Conservation (phyloP, 2,797 vertebrate species). For the Hemibagrus guttatus region DNA sequence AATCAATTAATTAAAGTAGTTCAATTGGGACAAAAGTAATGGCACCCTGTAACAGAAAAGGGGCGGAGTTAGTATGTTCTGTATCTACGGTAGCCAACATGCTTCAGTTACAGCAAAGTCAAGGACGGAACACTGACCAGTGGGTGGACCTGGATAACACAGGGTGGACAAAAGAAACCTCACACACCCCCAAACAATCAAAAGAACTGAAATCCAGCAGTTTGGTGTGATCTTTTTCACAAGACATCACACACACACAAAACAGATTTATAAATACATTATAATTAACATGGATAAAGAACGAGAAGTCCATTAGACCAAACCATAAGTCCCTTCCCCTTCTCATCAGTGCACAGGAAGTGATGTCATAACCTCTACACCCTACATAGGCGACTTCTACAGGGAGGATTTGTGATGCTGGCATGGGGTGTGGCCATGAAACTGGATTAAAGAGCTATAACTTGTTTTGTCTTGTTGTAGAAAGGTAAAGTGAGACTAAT, state of each 20-base stretch:
- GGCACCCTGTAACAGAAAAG: background rate
- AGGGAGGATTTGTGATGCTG: background rate
- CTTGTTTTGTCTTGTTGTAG: background rate
- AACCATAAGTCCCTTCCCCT: background rate
- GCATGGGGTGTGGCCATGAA: background rate
- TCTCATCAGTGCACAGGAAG: background rate
- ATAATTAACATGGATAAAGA: background rate
- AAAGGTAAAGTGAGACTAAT: slow-evolving; percentile 4
- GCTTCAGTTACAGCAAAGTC: background rate
- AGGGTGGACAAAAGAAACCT: too few relatives aligned
- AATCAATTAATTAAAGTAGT: background rate
- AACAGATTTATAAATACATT: too few relatives aligned
- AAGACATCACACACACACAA: too few relatives aligned
- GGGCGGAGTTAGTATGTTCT: background rate
- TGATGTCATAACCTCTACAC: background rate
- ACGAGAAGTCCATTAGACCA: background rate
- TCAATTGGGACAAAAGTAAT: background rate
- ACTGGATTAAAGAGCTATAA: background rate
- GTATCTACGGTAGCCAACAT: background rate
- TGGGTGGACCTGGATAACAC: too few relatives aligned
- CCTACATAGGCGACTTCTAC: background rate
- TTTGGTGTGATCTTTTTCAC: too few relatives aligned
- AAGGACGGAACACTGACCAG: background rate
- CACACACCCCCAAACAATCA: too few relatives aligned
- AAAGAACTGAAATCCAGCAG: too few relatives aligned